Evolutionary conservation across 2,113 vertebrate genomes (phyloP).

Genomic region (Saimiri boliviensis): DNA sequence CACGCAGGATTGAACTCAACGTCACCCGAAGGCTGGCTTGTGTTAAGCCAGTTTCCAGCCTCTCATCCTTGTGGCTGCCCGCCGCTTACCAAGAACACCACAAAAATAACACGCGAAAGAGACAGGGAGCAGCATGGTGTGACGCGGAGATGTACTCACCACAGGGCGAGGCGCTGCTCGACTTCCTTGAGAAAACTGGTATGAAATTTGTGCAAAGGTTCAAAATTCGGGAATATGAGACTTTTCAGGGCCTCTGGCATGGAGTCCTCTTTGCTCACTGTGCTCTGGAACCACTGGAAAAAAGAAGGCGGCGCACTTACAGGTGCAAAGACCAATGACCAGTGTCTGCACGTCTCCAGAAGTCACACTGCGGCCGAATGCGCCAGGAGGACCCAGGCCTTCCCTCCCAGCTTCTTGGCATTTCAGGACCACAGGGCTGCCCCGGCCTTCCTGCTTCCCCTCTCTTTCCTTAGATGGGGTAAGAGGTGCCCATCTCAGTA

Average conservation of each 20-base stretch:
- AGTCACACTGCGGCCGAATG: rapidly evolving
- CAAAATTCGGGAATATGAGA: conserved; percentile 92
- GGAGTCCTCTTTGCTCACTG: conserved; percentile 90
- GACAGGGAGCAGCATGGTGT: rapidly evolving
- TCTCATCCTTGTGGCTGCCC: not conserved
- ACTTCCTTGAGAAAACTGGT: conserved; percentile 97
- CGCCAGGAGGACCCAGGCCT: rapidly evolving
- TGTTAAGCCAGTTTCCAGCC: not conserved
- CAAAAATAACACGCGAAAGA: not conserved
- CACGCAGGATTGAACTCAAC: rapidly evolving
- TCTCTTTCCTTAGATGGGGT: rapidly evolving
- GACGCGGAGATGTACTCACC: conserved; percentile 86
- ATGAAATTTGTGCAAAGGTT: conserved; percentile 97
- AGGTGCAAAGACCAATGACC: rapidly evolving
- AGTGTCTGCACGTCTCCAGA: too few relatives aligned
- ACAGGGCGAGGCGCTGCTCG: conserved; percentile 95
- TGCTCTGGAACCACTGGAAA: conserved; percentile 92
- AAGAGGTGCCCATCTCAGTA: not conserved
- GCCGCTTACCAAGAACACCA: not conserved
- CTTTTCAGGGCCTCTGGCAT: conserved; percentile 92
- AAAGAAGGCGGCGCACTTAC: not conserved
- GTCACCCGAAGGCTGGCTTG: not conserved
- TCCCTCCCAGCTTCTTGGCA: rapidly evolving
- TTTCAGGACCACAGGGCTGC: rapidly evolving
- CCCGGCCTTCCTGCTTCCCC: not conserved